A percentile compares a stretch with the other conserved stretches of the same genome.
These are phyloP conservation scores for Microcebus jonahi DNA, from an alignment of 2,113 vertebrate species.

Conservation along the genomic window DNA sequence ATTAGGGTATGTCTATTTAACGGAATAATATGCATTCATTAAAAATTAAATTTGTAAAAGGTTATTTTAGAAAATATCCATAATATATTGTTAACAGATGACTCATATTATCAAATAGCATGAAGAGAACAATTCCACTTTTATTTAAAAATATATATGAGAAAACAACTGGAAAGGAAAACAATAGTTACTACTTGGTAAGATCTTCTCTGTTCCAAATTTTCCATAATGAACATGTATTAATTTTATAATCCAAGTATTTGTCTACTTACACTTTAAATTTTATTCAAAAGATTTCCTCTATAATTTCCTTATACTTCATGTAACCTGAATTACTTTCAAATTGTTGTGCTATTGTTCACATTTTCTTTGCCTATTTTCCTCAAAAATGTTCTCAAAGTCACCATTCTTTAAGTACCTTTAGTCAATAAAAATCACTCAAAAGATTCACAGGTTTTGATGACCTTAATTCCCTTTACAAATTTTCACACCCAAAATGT, in stretches of 20 bases:
- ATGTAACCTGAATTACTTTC: neutral
- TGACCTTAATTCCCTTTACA: neutral
- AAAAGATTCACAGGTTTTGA: neutral
- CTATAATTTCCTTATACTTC: neutral
- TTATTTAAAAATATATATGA: neutral
- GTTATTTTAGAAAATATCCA: neutral
- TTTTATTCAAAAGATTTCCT: slow-evolving; percentile 5
- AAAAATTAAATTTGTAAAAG: neutral
- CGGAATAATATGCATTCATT: neutral
- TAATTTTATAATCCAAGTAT: slow-evolving; percentile 20
- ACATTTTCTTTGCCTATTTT: neutral
- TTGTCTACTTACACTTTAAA: neutral
- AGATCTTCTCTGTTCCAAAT: neutral
- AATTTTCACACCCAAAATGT: neutral
- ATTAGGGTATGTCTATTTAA: neutral
- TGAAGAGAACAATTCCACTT: neutral
- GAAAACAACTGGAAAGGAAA: neutral
- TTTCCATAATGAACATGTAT: neutral
- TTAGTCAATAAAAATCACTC: neutral
- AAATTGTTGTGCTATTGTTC: neutral
- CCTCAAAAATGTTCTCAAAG: neutral
- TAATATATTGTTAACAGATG: neutral
- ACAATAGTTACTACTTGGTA: neutral
- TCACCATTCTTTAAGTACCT: neutral
- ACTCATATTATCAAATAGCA: neutral